Evolutionary conservation across 1,140 invertebrate genomes (phyloP), one percentile per base, ranked within the genome.

Genomic region (Aphelinus atriplicis): DNA sequence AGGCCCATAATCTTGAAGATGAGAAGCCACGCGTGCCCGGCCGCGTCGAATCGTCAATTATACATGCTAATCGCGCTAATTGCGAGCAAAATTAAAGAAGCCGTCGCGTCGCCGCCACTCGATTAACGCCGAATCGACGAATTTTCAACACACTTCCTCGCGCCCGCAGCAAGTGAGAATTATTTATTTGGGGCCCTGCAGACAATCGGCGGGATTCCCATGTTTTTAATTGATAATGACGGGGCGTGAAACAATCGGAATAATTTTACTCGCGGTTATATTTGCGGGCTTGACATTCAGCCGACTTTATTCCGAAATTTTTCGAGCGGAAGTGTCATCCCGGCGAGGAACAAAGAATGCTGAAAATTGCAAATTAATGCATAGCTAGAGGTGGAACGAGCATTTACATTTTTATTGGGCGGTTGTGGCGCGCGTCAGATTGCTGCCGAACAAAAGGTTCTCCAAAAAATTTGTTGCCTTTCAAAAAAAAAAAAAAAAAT

Each of bases 61-160:
- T 74, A 57, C 67, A 77, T 77, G 67, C 62, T 70, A 73, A 74
- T 73, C 67, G 66, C 7, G 43, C 65, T 50, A 43, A 66, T 64
- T 58, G 51, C 7, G 4, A 2, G 43, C 42, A 1, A 64, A 58
- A 63, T 67, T 50, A 42, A 70, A 70, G n/a, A 73, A 61, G 43
- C 61, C 42, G 42, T 43, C 64, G 46, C 63, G 47, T 26, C 48
- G 26, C 10, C 3, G 9, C 26, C 26, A 65, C 7, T n/a, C 62
- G 61, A 70, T 77, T 73, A 77, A 45, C 43, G 55, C 55, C 47
- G 47, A 58, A 70, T 69, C 50, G 66, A 71, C 58, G 9, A 0
- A 64, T 26, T 26, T 46, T 6, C 9, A 60, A 10, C 45, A 67
- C 42, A 57, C 48, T 66, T 73, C 50, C 71, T 72, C 45, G 47